Evolutionary conservation across 2,888 invertebrate species (phyloP), one percentile per base, ranked within the genome.

Genomic region (Metellina segmentata): DNA sequence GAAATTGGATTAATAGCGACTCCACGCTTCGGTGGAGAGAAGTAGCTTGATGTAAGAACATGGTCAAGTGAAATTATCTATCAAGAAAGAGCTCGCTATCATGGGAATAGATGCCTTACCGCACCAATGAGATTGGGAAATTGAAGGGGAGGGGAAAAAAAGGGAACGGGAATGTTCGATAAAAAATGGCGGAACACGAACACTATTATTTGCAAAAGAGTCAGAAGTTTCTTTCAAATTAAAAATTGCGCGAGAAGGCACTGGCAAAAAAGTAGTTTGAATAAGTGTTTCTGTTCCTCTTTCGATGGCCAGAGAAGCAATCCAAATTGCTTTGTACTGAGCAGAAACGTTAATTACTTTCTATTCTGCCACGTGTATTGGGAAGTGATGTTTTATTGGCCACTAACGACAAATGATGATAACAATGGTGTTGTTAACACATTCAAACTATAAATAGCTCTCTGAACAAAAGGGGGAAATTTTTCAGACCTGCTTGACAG

Each of bases 11-110:
- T 61, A 61, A 16, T 61, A 16, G 5, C 61, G 16, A 16, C 6
- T 16, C 9, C 61, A 9, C 61, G 13, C 11, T 13, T 5, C 61
- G 11, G 13, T 0, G 9, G 13, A 5, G 13, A 7, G 13, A 16
- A 11, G 6, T 61, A 11, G 61, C 61, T 61, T 11, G 16, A 61
- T 61, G 11, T 16, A 61, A 61, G 20, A 85, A 75, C 85, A 74
- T 75, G 85, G 85, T 85, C 85, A 53, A 85, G 74, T 34, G 61
- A 85, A 85, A 85, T 75, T 61, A 61, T 85, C 74, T 85, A 85
- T 85, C 53, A 61, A 85, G 75, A 61, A 74, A 75, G 53, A 85
- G n/a, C 52, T 82, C 13, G 34, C 34, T 34, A 20, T 82, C 51
- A n/a, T 48, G 69, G 13, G 51, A 82, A 72, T 82, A 71, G 72